Evolutionary conservation across 2,113 vertebrate species (phyloP).

Genomic region (Heptranchias perlo): DNA sequence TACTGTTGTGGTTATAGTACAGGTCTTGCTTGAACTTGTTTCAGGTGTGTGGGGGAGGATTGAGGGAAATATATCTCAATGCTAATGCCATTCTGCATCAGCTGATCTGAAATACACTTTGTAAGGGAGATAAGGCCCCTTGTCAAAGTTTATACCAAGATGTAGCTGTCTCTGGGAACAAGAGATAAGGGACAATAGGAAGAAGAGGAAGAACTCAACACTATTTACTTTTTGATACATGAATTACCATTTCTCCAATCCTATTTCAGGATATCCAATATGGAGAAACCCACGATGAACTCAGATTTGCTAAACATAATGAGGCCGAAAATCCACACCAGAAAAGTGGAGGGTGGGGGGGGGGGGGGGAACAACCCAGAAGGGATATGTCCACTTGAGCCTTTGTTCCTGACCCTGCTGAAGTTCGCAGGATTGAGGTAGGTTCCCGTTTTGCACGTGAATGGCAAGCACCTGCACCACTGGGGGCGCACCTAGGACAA

Average conservation of each 20-base stretch:
- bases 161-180: background rate
- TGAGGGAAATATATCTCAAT: background rate
- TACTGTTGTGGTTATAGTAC: background rate
- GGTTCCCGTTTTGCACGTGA: background rate
- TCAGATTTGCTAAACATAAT: background rate
- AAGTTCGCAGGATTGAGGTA: background rate
- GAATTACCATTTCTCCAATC: background rate
- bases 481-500: background rate
- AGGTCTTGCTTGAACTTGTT: background rate
- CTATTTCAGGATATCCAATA: background rate
- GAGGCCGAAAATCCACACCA: background rate
- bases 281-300: background rate
- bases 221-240: background rate
- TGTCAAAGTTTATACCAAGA: background rate
- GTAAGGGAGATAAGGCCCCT: background rate
- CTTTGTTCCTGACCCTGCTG: background rate
- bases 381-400: background rate
- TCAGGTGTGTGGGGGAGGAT: background rate
- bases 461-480: background rate
- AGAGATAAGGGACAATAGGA: too few species aligned
- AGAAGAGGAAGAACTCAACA: background rate
- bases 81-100: background rate
- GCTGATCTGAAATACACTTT: background rate
- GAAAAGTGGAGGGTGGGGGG: too few species aligned
- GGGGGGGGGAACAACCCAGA: background rate